Evolutionary conservation across 2,888 invertebrate genomes (phyloP), one percentile per base, ranked within the genome.

Genomic region (Mycalesis mineus): DNA sequence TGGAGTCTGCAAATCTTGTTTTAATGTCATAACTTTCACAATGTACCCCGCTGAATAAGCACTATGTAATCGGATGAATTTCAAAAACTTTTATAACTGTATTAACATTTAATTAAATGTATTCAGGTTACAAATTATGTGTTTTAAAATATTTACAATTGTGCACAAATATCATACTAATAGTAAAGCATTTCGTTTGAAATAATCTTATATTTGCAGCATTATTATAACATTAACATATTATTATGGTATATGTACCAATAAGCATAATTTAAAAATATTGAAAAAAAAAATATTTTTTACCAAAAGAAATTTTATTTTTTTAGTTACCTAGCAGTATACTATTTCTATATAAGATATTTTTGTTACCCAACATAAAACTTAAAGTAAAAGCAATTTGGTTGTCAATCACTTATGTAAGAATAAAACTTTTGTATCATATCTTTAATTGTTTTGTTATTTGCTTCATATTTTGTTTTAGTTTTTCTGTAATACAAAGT

Each of bases 401-500:
- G 44, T 45, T 45, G 56, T 56, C 42, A 50, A 50, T 56, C 42
- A 42, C 42, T 37, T 41, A 31, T 55, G 39, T 50, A 56, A 31
- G 44, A 53, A 57, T 51, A 51, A 57, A 57, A 40, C n/a, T 57
- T 39, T 51, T 51, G 33, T 51, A 57, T 44, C 45, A 48, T 45
- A 31, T 36, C 36, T 13, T 13, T 45, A 2, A 45, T 36, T 40
- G 5, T 51, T 22, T 45, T 39, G 9, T 50, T 37, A 13, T 11
- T 44, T 13, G 31, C 29, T 44, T 56, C 37, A 42, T 22, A 9
- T 29, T 8, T 36, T 33, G 11, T 40, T 9, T 33, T 45, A 6
- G 29, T 39, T 47, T 39, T 45, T 37, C 44, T 51, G 45, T 39
- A 40, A 57, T 9, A 47, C 36, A 49, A 49, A 37, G 4, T n/a